A percentile compares a stretch with the other conserved stretches of the same genome.
These are phyloP conservation scores for Drosophila repleta DNA, from an alignment of 1,140 invertebrate genomes.

Conservation along the genomic window DNA sequence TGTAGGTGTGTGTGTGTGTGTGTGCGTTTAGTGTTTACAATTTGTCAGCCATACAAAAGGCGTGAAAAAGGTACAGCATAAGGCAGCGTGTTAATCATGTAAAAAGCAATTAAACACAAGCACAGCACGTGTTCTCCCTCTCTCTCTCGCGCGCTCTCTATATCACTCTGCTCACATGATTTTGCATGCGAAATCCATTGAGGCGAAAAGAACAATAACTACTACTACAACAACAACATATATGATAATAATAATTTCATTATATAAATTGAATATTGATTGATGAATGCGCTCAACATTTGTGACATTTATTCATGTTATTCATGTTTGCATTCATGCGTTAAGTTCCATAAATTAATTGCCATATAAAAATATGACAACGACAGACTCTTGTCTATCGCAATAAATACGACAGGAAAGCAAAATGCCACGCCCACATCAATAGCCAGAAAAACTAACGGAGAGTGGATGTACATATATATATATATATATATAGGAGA, in stretches of 20 bases:
- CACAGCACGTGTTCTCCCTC: not conserved
- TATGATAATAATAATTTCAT: constrained; percentile 55
- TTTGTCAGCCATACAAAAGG: constrained; percentile 19
- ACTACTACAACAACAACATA: constrained; percentile 11
- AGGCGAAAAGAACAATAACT: constrained; percentile 4
- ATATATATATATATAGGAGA: too few relatives aligned
- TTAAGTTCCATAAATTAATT: constrained; percentile 59
- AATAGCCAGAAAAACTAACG: not conserved
- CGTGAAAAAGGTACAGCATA: constrained; percentile 21
- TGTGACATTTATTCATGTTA: constrained; percentile 63
- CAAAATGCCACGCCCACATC: not conserved
- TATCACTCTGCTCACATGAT: not conserved
- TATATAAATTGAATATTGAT: constrained; percentile 64
- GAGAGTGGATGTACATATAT: too few relatives aligned
- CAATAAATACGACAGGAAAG: constrained; percentile 1
- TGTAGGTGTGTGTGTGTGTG: not conserved
- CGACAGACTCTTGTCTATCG: constrained; percentile 30
- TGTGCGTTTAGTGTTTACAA: constrained; percentile 30
- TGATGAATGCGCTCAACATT: constrained; percentile 53
- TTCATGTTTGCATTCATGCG: constrained; percentile 54
- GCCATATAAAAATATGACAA: constrained; percentile 53
- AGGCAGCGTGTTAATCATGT: constrained; percentile 47
- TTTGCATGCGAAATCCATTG: constrained; percentile 25
- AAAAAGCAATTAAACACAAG: constrained; percentile 52
- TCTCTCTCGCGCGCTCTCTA: not conserved